Evolutionary conservation across 2,113 vertebrate genomes (phyloP), one percentile per base, ranked within the genome.

Genomic region (Limanda limanda): DNA sequence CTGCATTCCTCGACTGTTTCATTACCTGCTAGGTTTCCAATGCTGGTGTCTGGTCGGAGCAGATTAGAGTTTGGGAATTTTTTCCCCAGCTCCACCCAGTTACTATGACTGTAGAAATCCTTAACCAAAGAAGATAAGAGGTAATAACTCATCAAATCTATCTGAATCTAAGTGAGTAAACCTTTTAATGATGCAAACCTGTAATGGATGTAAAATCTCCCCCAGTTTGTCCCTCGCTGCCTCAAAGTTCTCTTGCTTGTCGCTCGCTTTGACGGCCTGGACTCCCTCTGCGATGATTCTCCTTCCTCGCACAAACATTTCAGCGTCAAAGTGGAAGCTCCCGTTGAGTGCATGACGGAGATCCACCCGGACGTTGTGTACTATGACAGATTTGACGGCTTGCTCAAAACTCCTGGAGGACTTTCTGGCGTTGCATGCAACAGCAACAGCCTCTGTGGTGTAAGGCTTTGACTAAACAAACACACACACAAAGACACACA

Each of bases 101-200:
- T 92, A 62, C 88, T 93, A 52, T 94, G 93, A 40, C 92, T 93
- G 89, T 94, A 93, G 78, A 93, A 94, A 59, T 94, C 93, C 93
- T 93, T 51, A 54, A 54, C 20, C 20, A 20, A 1, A 59, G 24
- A 58, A 58, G 24, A 17, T 6, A 2, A 27, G 18, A 24, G 56
- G 11, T 1, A 15, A 11, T 23, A 13, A 4, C 9, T 55, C 54
- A 55, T 55, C 21, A 23, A 23, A 55, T 20, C 7, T n/a, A 15
- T 21, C 18, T 52, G 17, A 9, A 52, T 52, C 8, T 3, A 52
- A n/a, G 10, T 5, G 15, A 18, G 40, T 42, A 13, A 13, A 42
- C 11, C 11, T 3, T 11, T 42, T 11, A 13, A 42, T 42, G 40
- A 42, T 42, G 10, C 3, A 3, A n/a, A 55, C 93, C 91, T 94